phyloP scores from a whole-genome alignment of 2,113 vertebrate genomes.

The Ptychochromis oligacanthus region DNA sequence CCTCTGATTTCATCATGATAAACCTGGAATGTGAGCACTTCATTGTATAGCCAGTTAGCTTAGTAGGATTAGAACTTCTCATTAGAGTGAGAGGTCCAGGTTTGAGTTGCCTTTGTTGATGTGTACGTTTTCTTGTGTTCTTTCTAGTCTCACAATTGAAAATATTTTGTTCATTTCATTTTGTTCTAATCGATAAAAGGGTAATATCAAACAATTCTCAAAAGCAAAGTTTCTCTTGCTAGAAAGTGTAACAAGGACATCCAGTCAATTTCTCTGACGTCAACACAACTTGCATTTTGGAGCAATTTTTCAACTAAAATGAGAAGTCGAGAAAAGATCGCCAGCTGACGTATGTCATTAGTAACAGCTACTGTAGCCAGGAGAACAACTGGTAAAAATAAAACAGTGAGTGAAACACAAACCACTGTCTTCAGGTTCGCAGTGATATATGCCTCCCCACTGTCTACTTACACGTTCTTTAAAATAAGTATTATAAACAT shows the following conservation, averaged over 20 bases:
- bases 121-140: neutral
- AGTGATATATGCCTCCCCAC: no score
- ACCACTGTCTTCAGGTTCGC: neutral
- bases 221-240: no score
- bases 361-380: neutral
- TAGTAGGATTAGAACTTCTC: neutral
- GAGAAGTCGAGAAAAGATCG: no score
- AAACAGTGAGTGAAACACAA: fast-evolving
- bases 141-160: neutral
- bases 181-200: no score
- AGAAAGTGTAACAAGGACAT: neutral
- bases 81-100: fast-evolving
- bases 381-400: neutral
- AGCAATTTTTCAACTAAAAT: no score
- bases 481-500: fast-evolving
- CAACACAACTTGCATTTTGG: no score
- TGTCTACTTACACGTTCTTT: neutral
- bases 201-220: no score
- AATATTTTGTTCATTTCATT: no score
- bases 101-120: neutral
- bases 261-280: no score
- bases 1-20: no score
- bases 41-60: no score
- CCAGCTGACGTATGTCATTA: neutral
- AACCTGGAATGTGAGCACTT: no score